Percentiles rank a stretch among this genome's conserved stretches.
These are phyloP conservation scores for Polyommatus icarus DNA, from an alignment of 2,888 invertebrate genomes.

Conservation along the genomic window DNA sequence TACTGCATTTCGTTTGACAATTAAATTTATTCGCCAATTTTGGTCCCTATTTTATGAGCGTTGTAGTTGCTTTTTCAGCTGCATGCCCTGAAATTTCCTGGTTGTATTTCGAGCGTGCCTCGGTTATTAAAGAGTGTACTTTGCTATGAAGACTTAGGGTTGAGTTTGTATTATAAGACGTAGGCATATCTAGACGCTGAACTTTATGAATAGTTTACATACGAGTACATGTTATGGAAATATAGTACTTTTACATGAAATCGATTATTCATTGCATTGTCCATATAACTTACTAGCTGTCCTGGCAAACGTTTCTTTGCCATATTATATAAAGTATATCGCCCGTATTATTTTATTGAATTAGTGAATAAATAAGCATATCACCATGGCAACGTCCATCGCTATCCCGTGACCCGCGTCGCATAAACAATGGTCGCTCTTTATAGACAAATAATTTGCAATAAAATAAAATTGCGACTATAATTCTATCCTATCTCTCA, in stretches of 20 bases:
- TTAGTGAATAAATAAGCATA: too few species aligned
- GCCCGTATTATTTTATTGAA: too few species aligned
- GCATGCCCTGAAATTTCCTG: conserved; percentile 23
- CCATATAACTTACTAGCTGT: not conserved
- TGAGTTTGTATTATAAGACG: conserved; percentile 26
- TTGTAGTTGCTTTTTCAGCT: conserved; percentile 39
- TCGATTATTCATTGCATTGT: conserved; percentile 1
- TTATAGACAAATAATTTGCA: too few species aligned
- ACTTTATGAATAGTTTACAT: conserved; percentile 10
- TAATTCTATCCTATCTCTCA: too few species aligned
- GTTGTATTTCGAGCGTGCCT: conserved; percentile 26
- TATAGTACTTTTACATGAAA: conserved; percentile 14
- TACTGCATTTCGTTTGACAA: conserved; percentile 42
- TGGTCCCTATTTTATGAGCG: conserved; percentile 36
- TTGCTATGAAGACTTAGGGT: conserved; percentile 35
- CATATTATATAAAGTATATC: too few species aligned
- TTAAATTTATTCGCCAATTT: conserved; percentile 31
- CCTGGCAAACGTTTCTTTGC: too few species aligned
- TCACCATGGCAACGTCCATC: too few species aligned
- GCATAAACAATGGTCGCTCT: too few species aligned
- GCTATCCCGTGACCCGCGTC: too few species aligned
- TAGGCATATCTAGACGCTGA: conserved; percentile 13
- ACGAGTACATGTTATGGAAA: not conserved
- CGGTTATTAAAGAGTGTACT: conserved; percentile 25
- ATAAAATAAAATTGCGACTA: too few species aligned